phyloP scores from a whole-genome alignment of 2,113 vertebrate genomes.

The Gopherus flavomarginatus region DNA sequence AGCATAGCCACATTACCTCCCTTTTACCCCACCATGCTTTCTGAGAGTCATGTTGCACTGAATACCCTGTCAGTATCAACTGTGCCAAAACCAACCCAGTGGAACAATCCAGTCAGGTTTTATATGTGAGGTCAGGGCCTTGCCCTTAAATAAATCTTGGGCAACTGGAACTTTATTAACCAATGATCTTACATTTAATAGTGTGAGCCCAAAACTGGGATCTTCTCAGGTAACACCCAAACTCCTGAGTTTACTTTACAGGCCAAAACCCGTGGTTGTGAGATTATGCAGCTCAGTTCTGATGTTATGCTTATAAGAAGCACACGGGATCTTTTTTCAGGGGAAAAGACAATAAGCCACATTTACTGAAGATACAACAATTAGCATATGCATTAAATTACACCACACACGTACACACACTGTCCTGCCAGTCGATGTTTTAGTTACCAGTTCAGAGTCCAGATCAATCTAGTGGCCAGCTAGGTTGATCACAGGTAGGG shows the following conservation, averaged over 20 bases:
- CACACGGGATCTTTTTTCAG: too few relatives aligned
- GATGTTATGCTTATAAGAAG: too few relatives aligned
- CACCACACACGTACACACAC: too few relatives aligned
- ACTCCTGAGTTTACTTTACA: neutral
- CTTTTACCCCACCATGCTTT: neutral
- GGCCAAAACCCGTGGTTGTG: neutral
- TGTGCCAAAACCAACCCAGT: neutral
- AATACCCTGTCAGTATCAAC: neutral
- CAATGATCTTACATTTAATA: neutral
- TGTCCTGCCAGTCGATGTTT: too few relatives aligned
- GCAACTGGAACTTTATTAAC: too few relatives aligned
- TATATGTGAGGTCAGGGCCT: neutral
- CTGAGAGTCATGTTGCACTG: neutral
- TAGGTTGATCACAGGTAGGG: too few relatives aligned
- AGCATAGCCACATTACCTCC: neutral
- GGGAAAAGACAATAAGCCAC: too few relatives aligned
- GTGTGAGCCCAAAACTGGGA: neutral
- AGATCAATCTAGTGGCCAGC: too few relatives aligned
- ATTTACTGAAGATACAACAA: too few relatives aligned
- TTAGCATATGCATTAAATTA: too few relatives aligned
- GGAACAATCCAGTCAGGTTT: neutral
- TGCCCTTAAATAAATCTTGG: too few relatives aligned
- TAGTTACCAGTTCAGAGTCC: too few relatives aligned
- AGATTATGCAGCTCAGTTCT: neutral
- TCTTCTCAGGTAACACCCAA: neutral